These are phyloP conservation scores for Podarcis lilfordi DNA, from an alignment of 2,797 vertebrate species.

Conservation along the genomic window DNA sequence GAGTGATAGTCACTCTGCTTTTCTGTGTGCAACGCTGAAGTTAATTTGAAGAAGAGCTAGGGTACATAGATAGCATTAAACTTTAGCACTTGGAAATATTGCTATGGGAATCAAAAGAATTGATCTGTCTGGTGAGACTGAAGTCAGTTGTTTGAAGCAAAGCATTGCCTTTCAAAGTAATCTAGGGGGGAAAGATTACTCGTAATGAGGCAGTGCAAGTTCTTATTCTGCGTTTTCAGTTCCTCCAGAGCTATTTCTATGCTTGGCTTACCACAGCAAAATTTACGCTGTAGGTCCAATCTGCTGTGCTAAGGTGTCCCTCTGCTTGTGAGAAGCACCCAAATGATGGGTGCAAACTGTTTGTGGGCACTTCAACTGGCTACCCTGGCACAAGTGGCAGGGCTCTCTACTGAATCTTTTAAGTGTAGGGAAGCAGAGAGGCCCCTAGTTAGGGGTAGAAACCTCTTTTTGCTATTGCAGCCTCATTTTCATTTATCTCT, in stretches of 20 bases:
- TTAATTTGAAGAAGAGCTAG: not conserved
- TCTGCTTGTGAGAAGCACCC: no score
- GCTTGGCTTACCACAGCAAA: not conserved
- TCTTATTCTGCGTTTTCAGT: not conserved
- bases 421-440: not conserved
- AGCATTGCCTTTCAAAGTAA: not conserved
- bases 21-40: not conserved
- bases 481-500: not conserved
- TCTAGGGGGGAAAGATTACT: not conserved
- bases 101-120: not conserved
- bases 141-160: not conserved
- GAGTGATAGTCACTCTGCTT: not conserved
- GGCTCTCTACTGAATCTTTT: no score
- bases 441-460: no score
- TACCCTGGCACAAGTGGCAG: no score
- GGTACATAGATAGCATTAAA: not conserved
- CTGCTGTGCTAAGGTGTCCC: no score
- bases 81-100: not conserved
- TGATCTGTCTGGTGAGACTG: no score
- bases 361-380: no score
- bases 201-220: not conserved
- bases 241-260: not conserved
- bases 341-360: no score
- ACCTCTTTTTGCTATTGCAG: not conserved
- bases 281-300: no score